Base-by-base conservation (phyloP, 2,888 invertebrate genomes). In the Pinctada fucata region DNA sequence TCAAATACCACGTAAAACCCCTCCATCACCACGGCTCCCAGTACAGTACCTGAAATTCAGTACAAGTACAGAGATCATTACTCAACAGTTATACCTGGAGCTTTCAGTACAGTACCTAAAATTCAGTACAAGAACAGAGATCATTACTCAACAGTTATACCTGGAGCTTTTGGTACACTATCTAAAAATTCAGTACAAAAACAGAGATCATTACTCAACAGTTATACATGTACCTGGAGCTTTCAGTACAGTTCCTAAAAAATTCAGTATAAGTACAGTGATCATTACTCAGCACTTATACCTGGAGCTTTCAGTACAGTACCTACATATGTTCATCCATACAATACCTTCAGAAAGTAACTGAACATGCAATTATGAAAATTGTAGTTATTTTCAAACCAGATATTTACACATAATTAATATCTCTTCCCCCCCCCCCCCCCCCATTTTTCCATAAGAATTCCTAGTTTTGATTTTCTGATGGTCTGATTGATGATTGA, bases 1-100 rank as follows among this genome's bases (percentile, higher is more conserved):
- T 93, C 92, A 89, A 93, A 93, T 50, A 93, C 86, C 2, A 92
- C 89, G 83, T 91, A 93, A 80, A 89, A 93, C 3, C 92, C 93
- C 84, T 93, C 93, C 91, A 93, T 91, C 48, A 93, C 81, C 2
- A 93, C 89, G 47, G 93, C 92, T 10, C 93, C 93, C 8, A 93
- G 82, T 2, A 93, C 91, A 48, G 91, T 86, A 8, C 93, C 93
- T 91, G 83, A 10, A 71, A 71, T 31, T 31, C 58, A 58, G 6
- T 0, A 58, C 0, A 58, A 10, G 13, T 58, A 10, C 58, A 58
- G 31, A 31, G 31, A 31, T 31, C 31, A 31, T 31, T 31, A 31
- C 31, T 31, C 1, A 31, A 31, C 31, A 31, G 31, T 31, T 31
- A 31, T 58, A 13, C 6, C 6, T 58, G 13, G 0, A 58, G 58